These are phyloP conservation scores for Cotesia typhae DNA, from an alignment of 1,140 invertebrate species.

Conservation along the genomic window DNA sequence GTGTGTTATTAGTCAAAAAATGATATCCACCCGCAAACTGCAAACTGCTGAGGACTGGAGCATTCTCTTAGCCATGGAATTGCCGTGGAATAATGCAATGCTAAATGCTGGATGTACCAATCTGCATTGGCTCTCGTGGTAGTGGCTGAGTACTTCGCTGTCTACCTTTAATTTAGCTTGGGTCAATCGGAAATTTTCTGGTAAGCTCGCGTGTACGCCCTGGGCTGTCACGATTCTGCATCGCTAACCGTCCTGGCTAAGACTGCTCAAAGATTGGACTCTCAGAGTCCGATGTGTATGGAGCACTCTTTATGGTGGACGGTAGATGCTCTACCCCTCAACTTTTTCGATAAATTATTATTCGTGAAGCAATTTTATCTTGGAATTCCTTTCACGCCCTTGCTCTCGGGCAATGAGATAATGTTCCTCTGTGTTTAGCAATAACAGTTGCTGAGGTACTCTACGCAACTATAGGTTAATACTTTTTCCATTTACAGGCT, in stretches of 20 bases:
- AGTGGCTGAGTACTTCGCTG: constrained; percentile 1
- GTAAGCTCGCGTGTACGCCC: constrained; percentile 65
- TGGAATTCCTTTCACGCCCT: constrained; percentile 58
- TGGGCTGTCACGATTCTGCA: constrained; percentile 64
- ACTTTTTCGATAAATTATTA: constrained; percentile 59
- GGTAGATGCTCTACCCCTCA: constrained; percentile 40
- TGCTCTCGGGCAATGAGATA: constrained; percentile 35
- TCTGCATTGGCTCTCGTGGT: neutral
- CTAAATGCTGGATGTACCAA: neutral
- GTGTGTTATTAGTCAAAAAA: too few species aligned
- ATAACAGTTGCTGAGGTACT: neutral
- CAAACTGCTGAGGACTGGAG: too few species aligned
- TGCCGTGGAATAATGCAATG: too few species aligned
- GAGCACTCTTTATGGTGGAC: constrained; percentile 18
- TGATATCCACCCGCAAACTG: too few species aligned
- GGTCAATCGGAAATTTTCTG: constrained; percentile 67
- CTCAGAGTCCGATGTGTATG: constrained; percentile 31
- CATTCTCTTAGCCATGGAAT: too few species aligned
- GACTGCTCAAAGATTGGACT: constrained; percentile 37
- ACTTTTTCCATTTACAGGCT: too few species aligned
- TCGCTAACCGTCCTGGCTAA: constrained; percentile 50
- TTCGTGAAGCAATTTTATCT: constrained; percentile 63
- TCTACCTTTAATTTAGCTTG: constrained; percentile 53
- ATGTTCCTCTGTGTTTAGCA: neutral
- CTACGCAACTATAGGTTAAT: too few species aligned